Evolutionary conservation across 2,888 invertebrate species (phyloP).

Genomic region (Drosophila putrida): DNA sequence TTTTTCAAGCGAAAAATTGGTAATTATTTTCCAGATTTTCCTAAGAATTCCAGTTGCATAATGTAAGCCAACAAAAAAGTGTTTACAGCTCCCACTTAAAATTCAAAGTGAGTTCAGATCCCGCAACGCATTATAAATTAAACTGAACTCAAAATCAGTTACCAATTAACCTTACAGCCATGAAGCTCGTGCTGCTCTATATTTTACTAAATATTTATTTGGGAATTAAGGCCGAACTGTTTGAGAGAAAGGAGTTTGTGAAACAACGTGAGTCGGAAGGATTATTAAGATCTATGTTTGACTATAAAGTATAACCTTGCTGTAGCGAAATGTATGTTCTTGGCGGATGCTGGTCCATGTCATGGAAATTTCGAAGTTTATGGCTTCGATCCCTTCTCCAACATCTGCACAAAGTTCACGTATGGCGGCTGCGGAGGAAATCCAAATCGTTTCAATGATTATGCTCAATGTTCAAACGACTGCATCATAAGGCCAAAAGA

Average conservation of each 20-base stretch:
- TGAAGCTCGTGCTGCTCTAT: constrained; percentile 16
- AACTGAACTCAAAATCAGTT: constrained; percentile 16
- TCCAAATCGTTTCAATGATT: constrained; percentile 48
- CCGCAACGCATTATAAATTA: not conserved
- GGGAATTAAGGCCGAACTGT: not conserved
- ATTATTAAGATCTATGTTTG: not conserved
- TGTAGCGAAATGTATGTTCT: constrained; percentile 37
- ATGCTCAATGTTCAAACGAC: constrained; percentile 18
- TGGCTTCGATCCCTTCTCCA: constrained; percentile 39
- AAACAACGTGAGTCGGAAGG: constrained; percentile 9
- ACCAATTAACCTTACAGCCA: constrained; percentile 5
- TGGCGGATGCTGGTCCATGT: constrained; percentile 42
- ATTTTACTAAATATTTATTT: not conserved
- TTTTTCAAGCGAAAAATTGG: constrained; percentile 5
- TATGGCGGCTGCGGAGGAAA: constrained; percentile 65
- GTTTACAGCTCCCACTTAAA: not conserved
- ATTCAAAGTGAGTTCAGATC: not conserved
- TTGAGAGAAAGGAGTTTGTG: constrained; percentile 11
- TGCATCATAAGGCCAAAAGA: constrained; percentile 28
- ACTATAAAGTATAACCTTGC: not conserved
- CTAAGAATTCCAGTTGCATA: not conserved
- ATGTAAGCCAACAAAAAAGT: not conserved
- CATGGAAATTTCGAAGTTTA: not conserved
- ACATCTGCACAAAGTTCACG: constrained; percentile 26
- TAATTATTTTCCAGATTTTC: constrained; percentile 8